Evolutionary conservation across 1,140 invertebrate species (phyloP), one percentile per base, ranked within the genome.

Genomic region (Drosophila novamexicana): DNA sequence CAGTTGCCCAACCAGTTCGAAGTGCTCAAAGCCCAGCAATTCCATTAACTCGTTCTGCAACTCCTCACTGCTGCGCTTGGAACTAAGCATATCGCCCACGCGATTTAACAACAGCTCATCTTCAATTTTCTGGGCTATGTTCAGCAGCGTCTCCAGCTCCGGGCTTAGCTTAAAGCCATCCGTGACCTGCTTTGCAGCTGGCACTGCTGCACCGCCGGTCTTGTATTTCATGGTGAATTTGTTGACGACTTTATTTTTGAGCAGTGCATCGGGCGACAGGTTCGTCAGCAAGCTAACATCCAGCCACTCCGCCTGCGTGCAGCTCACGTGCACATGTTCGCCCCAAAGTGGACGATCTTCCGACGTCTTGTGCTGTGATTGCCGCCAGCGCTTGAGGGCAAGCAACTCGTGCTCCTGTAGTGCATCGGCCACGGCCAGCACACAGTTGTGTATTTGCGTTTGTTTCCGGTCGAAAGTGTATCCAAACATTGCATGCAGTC

Each of bases 41-140:
- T 98, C 97, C 93, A 98, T 96, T 7, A 99, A 92, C 92, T 98
- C 97, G 93, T 96, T 97, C 90, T 98, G 96, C 64, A 98, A 92
- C 86, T 96, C 96, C 81, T 96, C 95, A 86, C 95, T 94, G 42
- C 93, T 94, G 79, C 94, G 94, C 47, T 94, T 93, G 1, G 96
- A 95, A 66, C 95, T 94, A 1, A 96, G 88, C 12, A 95, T 94
- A 5, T 93, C 93, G 3, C 95, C 92, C 5, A 97, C 93, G 1
- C 94, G 94, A 42, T 93, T 93, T 6, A 94, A 79, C 54, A 97
- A 94, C 57, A 96, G 94, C 3, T 94, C 93, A 79, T 94, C 94
- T 6, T 96, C 92, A 85, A 94, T 93, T 36, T 93, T 93, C 58
- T 84, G 71, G 0, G 80, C 67, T 14, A 86, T 58, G 1, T 40